Conservation (phyloP, 2,888 invertebrate species). For the Ypsolopha sequella region DNA sequence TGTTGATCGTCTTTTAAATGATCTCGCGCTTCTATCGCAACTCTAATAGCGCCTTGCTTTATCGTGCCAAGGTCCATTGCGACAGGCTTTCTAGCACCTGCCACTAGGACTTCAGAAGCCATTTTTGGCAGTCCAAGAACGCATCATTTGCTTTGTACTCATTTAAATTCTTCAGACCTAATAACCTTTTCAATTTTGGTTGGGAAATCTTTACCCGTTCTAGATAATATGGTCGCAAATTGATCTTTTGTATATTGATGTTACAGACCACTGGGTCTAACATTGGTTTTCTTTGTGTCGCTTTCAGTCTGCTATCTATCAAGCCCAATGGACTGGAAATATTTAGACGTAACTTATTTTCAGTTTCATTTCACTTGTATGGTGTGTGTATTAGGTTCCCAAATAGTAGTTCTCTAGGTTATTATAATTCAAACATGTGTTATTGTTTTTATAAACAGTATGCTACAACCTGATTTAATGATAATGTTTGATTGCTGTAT, state of each 20-base stretch:
- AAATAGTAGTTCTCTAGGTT: neutral
- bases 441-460: neutral
- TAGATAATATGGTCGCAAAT: constrained; percentile 8
- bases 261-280: constrained; percentile 48
- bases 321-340: constrained; percentile 46
- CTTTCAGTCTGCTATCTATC: constrained; percentile 44
- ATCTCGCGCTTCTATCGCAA: constrained; percentile 54
- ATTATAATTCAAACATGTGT: neutral
- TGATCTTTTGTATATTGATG: constrained; percentile 23
- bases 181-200: constrained; percentile 49
- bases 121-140: constrained; percentile 33
- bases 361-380: constrained; percentile 47
- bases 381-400: neutral
- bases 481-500: neutral
- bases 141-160: constrained; percentile 19
- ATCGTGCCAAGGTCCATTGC: constrained; percentile 58
- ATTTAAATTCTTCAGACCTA: constrained; percentile 57
- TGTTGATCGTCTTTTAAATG: constrained; percentile 66
- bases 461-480: neutral
- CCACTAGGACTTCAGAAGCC: constrained; percentile 36
- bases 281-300: constrained; percentile 49
- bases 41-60: constrained; percentile 49
- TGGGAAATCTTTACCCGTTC: constrained; percentile 25
- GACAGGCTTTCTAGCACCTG: constrained; percentile 62
- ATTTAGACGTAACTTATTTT: constrained; percentile 35